Evolutionary conservation across 2,113 vertebrate species (phyloP).

Genomic region (Oryzias curvinotus): DNA sequence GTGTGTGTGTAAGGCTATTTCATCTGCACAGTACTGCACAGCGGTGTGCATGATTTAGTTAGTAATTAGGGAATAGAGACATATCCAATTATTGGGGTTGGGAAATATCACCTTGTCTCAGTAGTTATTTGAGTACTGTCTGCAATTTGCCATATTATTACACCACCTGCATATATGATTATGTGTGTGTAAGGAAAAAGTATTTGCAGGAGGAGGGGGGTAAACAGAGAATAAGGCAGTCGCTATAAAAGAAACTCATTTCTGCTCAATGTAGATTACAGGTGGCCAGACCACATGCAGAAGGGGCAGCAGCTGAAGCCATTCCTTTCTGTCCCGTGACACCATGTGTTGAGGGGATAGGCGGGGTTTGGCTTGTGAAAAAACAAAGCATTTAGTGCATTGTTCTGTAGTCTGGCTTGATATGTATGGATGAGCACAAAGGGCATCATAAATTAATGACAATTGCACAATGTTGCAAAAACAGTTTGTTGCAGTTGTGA

Average conservation of each 20-base stretch:
- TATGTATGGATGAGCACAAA: conserved; percentile 19
- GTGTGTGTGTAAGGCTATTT: conserved; percentile 24
- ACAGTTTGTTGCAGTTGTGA: conserved; percentile 13
- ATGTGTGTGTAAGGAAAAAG: conserved; percentile 4
- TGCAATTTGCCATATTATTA: conserved; percentile 58
- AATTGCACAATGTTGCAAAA: conserved; percentile 17
- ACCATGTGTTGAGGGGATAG: conserved; percentile 1
- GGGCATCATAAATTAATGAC: conserved; percentile 14
- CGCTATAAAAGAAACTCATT: conserved; percentile 50
- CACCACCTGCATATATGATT: conserved; percentile 54
- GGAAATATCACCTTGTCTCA: conserved; percentile 66
- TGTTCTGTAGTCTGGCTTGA: conserved; percentile 13
- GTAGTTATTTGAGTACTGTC: conserved; percentile 61
- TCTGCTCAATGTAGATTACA: conserved; percentile 52
- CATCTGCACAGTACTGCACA: conserved; percentile 31
- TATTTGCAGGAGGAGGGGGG: neutral
- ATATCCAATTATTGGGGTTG: conserved; percentile 68
- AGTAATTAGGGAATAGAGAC: conserved; percentile 68
- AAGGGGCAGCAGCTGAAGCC: conserved; percentile 39
- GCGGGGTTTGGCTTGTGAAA: neutral
- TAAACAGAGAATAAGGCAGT: conserved; percentile 11
- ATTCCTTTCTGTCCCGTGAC: conserved; percentile 43
- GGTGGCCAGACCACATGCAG: conserved; percentile 49
- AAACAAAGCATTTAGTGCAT: conserved; percentile 11
- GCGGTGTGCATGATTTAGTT: conserved; percentile 60